Evolutionary conservation across 2,113 vertebrate species (phyloP), one percentile per base, ranked within the genome.

Genomic region (Eclectus roratus): DNA sequence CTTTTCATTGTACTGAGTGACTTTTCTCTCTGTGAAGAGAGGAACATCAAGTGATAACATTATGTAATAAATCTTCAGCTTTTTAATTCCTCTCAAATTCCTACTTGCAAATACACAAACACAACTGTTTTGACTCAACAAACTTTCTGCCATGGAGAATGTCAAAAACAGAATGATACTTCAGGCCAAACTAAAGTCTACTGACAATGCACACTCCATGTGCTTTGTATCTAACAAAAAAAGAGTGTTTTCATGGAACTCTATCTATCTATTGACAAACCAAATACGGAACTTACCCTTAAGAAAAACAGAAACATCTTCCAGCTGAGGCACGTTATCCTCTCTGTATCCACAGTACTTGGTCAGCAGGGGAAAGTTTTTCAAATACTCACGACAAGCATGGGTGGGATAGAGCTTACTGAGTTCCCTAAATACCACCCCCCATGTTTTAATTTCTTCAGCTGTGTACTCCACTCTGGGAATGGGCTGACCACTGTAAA

Each of bases 341-440:
- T 99, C 99, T 76, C 99, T 95, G 95, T 99, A 99, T 78, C 99
- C 99, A 61, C 99, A 99, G 87, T 99, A 98, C 69, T 99, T 99
- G 29, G 97, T 98, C 92, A 99, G 98, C 93, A 99, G 97, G 44
- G 99, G 99, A 49, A 99, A 98, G 97, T 99, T 99, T 96, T 99
- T 99, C 90, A 99, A 97, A 94, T 99, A 99, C 74, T 99, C 99
- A 35, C 94, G 98, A 96, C 99, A 99, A 93, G 99, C 99, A 24
- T 99, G 99, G 33, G 99, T 99, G 5, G 99, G 99, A 80, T 99
- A 99, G 44, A 99, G 99, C 91, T 99, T 98, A 95, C 98, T 98
- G 71, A 99, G 98, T 93, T 99, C 99, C 52, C 98, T 98, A 96
- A 99, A 99, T 10, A 99, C 99, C 17, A 99, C 97, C 0, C 99